These are phyloP conservation scores for Volucella zonaria DNA, from an alignment of 2,888 invertebrate genomes.

Conservation along the genomic window DNA sequence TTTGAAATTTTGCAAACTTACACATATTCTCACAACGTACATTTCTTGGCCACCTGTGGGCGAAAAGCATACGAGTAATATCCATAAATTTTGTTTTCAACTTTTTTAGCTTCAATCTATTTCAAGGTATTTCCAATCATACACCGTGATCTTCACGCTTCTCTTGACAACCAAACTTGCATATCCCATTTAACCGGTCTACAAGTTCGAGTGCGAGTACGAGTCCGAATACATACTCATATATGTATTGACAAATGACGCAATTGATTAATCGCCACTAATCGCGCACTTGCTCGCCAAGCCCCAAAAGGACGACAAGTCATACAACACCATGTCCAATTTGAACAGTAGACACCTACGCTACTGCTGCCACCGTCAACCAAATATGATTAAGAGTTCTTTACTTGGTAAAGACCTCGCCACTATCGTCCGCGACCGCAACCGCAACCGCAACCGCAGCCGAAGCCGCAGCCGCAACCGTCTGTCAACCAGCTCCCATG, in stretches of 20 bases:
- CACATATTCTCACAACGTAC: not conserved
- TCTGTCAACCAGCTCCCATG: too few species aligned
- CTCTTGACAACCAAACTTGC: conserved; percentile 24
- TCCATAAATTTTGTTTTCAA: not conserved
- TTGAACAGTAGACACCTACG: conserved; percentile 64
- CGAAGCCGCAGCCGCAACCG: not conserved
- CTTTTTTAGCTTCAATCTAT: conserved; percentile 26
- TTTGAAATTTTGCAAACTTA: not conserved
- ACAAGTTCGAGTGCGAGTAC: not conserved
- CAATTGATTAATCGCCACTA: conserved; percentile 65
- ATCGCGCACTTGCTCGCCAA: conserved; percentile 49
- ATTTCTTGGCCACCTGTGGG: conserved; percentile 5
- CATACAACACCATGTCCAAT: conserved; percentile 58
- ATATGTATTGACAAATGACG: conserved; percentile 60
- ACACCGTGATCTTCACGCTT: conserved; percentile 47
- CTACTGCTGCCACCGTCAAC: conserved; percentile 33
- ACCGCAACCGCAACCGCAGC: not conserved
- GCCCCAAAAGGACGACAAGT: conserved; percentile 54
- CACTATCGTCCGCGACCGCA: conserved; percentile 26
- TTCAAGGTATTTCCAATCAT: conserved; percentile 49
- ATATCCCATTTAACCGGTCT: conserved; percentile 18
- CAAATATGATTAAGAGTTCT: conserved; percentile 68
- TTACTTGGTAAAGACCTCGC: conserved; percentile 72
- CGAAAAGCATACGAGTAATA: not conserved
- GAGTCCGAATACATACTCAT: too few species aligned